Conservation (phyloP, 2,797 vertebrate species). For the Xyrichtys novacula region DNA sequence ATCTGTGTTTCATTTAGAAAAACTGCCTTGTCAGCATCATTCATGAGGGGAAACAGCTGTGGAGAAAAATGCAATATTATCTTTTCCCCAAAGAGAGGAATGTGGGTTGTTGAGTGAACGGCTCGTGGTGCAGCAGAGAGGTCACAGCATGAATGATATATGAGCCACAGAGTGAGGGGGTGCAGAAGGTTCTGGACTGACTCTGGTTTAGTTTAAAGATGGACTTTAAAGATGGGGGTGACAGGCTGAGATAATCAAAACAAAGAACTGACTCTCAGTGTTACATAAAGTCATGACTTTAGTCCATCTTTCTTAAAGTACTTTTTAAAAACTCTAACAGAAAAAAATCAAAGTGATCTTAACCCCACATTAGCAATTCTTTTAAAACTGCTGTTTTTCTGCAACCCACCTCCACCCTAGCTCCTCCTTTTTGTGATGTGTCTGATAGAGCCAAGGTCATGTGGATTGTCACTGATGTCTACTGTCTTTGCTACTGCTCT, state of each 20-base stretch:
- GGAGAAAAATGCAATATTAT: conserved; percentile 27
- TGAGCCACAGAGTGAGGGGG: not conserved
- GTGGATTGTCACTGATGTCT: too few relatives aligned
- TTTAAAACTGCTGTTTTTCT: too few relatives aligned
- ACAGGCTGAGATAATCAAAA: not conserved
- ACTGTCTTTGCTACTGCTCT: too few relatives aligned
- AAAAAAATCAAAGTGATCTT: too few relatives aligned
- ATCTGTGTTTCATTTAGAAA: conserved; percentile 43
- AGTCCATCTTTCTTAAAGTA: too few relatives aligned
- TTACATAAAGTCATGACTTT: too few relatives aligned
- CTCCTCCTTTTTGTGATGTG: too few relatives aligned
- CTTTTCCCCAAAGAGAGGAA: conserved; percentile 9
- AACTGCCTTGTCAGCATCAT: conserved; percentile 20
- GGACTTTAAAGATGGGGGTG: too few relatives aligned
- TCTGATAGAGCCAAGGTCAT: too few relatives aligned
- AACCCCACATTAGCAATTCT: too few relatives aligned
- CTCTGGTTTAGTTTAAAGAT: not conserved
- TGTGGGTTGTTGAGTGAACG: not conserved
- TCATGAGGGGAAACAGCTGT: conserved; percentile 38
- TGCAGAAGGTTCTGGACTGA: not conserved
- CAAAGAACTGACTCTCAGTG: not conserved
- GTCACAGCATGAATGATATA: not conserved
- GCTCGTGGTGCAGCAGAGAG: not conserved
- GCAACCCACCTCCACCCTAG: too few relatives aligned
- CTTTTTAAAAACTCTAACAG: too few relatives aligned